Evolutionary conservation across 1,140 invertebrate genomes (phyloP).

Genomic region (Drosophila baimaii): DNA sequence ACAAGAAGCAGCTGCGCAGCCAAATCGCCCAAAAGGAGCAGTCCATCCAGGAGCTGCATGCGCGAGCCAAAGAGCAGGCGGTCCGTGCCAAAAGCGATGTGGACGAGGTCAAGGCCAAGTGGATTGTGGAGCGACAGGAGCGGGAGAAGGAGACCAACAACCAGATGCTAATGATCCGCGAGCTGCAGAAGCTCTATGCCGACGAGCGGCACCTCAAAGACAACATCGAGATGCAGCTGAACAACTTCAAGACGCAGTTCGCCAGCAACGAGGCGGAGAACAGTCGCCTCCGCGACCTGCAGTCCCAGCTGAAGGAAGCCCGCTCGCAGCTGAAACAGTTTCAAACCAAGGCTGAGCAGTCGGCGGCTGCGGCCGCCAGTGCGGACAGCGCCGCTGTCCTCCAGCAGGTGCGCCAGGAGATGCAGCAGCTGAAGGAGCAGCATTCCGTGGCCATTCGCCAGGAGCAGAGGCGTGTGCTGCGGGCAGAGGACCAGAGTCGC

Average conservation of each 20-base stretch:
- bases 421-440: constrained; percentile 89
- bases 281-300: constrained; percentile 84
- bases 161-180: constrained; percentile 88
- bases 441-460: constrained; percentile 87
- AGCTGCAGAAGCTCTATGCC: constrained; percentile 88
- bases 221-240: constrained; percentile 86
- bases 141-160: constrained; percentile 91
- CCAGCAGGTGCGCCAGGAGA: constrained; percentile 89
- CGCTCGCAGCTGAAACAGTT: constrained; percentile 87
- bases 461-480: constrained; percentile 84
- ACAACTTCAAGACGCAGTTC: constrained; percentile 85
- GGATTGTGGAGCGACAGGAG: constrained; percentile 90
- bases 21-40: constrained; percentile 90
- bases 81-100: constrained; percentile 87
- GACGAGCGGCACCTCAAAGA: constrained; percentile 87
- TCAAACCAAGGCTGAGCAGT: constrained; percentile 78
- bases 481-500: constrained; percentile 89
- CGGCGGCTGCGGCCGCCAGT: constrained; percentile 36
- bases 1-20: constrained; percentile 89
- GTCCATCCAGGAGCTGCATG: constrained; percentile 87
- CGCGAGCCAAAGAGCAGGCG: constrained; percentile 86
- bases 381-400: constrained; percentile 86
- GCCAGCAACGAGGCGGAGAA: constrained; percentile 74
- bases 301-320: constrained; percentile 88
- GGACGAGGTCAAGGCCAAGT: constrained; percentile 89